Conservation (phyloP, 2,888 invertebrate genomes). For the Cryptus viduatorius region DNA sequence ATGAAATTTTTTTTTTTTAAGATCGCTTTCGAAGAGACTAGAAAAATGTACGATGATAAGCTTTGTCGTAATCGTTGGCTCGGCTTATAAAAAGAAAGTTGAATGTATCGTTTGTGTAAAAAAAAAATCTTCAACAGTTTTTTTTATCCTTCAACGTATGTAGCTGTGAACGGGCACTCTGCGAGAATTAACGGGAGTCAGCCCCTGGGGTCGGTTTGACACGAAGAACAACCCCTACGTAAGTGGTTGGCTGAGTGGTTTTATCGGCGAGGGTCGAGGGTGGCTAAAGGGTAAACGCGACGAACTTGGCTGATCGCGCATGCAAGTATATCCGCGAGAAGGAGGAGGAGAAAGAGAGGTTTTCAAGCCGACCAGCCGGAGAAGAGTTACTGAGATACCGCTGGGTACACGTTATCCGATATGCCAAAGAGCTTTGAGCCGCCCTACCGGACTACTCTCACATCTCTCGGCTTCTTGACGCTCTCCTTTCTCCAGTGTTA, state of each 20-base stretch:
- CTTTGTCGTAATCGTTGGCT: background rate
- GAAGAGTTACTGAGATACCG: conserved; percentile 28
- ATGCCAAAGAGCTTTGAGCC: conserved; percentile 14
- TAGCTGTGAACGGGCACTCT: conserved; percentile 32
- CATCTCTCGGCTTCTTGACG: background rate
- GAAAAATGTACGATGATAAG: background rate
- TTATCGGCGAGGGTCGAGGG: conserved; percentile 64
- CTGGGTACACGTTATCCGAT: conserved; percentile 13
- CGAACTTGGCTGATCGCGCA: conserved; percentile 28
- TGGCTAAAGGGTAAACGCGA: conserved; percentile 46
- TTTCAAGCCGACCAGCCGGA: conserved; percentile 5
- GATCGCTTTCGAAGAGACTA: background rate
- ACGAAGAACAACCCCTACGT: conserved; percentile 45
- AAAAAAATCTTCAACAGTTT: background rate
- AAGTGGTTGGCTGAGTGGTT: conserved; percentile 63
- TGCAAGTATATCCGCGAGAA: conserved; percentile 22
- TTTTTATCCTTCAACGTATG: background rate
- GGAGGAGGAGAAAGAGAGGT: background rate
- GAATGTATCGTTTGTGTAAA: background rate
- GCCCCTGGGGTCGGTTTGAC: conserved; percentile 45
- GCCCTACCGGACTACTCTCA: background rate
- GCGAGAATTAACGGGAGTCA: conserved; percentile 53
- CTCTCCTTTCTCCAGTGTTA: conserved; percentile 24
- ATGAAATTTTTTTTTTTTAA: background rate
- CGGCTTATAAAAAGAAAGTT: background rate